Conservation (phyloP, 1,140 invertebrate genomes). For the Listronotus oregonensis region DNA sequence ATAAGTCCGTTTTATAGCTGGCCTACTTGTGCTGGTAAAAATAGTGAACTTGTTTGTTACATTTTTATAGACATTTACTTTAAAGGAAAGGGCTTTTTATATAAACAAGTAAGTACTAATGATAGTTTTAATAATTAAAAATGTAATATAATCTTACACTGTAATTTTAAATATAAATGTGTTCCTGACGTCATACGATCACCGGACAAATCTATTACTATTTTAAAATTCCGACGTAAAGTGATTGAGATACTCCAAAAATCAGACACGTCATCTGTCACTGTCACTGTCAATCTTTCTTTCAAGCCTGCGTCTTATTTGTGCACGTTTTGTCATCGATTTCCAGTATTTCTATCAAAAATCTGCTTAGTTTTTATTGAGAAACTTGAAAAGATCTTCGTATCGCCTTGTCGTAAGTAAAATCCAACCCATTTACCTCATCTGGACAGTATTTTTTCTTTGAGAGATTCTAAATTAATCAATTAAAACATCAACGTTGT, state of each 20-base stretch:
- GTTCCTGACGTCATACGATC: too few species aligned
- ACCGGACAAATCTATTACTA: too few species aligned
- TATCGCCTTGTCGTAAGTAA: slow-evolving; percentile 8
- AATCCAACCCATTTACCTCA: not conserved
- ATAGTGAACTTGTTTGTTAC: slow-evolving; percentile 58
- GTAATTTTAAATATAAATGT: not conserved
- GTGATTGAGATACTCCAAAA: too few species aligned
- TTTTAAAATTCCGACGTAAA: too few species aligned
- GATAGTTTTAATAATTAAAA: too few species aligned
- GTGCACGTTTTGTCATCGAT: not conserved
- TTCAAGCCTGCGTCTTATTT: too few species aligned
- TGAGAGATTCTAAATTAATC: not conserved
- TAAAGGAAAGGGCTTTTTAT: slow-evolving; percentile 68
- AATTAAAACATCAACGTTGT: slow-evolving; percentile 28
- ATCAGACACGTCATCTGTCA: too few species aligned
- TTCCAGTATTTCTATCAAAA: slow-evolving; percentile 9
- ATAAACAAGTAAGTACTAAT: slow-evolving; percentile 74
- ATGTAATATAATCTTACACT: too few species aligned
- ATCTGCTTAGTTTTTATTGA: not conserved
- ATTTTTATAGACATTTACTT: slow-evolving; percentile 65
- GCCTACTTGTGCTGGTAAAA: slow-evolving; percentile 38
- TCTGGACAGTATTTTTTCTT: too few species aligned
- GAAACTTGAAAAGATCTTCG: not conserved
- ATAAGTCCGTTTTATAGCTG: too few species aligned
- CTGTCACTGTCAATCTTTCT: too few species aligned